phyloP scores from a whole-genome alignment of 2,888 invertebrate genomes.

The Microctonus hyperodae region DNA sequence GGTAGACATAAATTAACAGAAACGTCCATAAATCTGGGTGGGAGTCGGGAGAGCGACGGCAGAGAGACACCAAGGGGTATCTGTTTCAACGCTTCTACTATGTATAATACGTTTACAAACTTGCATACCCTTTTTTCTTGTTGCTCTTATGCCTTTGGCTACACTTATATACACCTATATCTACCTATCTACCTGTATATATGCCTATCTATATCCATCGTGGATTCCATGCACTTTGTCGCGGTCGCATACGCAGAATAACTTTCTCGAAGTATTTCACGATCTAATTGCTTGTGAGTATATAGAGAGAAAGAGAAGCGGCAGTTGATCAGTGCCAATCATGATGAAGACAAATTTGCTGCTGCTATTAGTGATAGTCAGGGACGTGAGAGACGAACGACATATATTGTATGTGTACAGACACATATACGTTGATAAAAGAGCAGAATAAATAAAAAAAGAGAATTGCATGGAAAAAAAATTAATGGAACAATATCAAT shows the following conservation, averaged over 20 bases:
- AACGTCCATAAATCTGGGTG: constrained; percentile 55
- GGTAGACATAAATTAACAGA: constrained; percentile 52
- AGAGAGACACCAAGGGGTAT: constrained; percentile 43
- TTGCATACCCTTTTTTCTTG: background rate
- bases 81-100: constrained; percentile 36
- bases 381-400: constrained; percentile 27
- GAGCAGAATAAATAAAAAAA: constrained; percentile 17
- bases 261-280: constrained; percentile 9
- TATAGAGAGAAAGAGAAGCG: constrained; percentile 13
- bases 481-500: constrained; percentile 63
- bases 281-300: constrained; percentile 17
- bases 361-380: constrained; percentile 3
- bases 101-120: background rate
- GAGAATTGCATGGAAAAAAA: constrained; percentile 43
- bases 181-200: background rate
- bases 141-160: constrained; percentile 6
- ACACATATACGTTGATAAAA: constrained; percentile 1
- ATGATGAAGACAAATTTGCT: constrained; percentile 36
- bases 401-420: background rate
- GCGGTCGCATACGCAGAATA: constrained; percentile 9
- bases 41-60: constrained; percentile 48
- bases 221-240: constrained; percentile 9
- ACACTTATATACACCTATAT: background rate
- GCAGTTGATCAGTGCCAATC: constrained; percentile 42
- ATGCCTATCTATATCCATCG: background rate